phyloP scores from a whole-genome alignment of 1,140 invertebrate genomes.

The Drosophila athabasca region DNA sequence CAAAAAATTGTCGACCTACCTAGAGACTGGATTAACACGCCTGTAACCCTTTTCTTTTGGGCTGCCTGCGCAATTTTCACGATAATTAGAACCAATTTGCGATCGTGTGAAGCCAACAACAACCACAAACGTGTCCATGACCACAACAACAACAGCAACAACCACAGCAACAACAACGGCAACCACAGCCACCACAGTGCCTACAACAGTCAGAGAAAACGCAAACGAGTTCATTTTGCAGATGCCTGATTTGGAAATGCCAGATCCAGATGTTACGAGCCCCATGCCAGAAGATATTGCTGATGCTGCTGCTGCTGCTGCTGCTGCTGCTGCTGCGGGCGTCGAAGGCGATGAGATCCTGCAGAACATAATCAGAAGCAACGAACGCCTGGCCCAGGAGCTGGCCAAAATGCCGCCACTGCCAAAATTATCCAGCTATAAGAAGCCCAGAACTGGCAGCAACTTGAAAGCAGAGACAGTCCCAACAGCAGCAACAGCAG shows the following conservation, averaged over 20 bases:
- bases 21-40: slow-evolving; percentile 77
- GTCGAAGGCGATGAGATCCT: slow-evolving; percentile 66
- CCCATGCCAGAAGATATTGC: slow-evolving; percentile 5
- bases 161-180: slow-evolving; percentile 13
- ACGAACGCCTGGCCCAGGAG: slow-evolving; percentile 67
- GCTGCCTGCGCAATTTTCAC: slow-evolving; percentile 57
- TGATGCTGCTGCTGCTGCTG: slow-evolving; percentile 20
- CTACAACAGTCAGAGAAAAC: slow-evolving; percentile 59
- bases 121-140: slow-evolving; percentile 36
- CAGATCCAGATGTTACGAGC: slow-evolving; percentile 31
- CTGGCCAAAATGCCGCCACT: slow-evolving; percentile 78
- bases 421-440: slow-evolving; percentile 59
- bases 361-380: slow-evolving; percentile 72
- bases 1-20: slow-evolving; percentile 34
- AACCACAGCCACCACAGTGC: slow-evolving; percentile 25
- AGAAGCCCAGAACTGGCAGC: slow-evolving; percentile 30
- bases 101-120: slow-evolving; percentile 49
- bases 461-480: not conserved
- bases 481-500: slow-evolving; percentile 8
- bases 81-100: slow-evolving; percentile 60
- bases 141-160: slow-evolving; percentile 33
- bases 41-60: slow-evolving; percentile 74
- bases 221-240: slow-evolving; percentile 79
- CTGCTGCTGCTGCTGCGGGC: slow-evolving; percentile 15
- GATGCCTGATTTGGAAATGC: slow-evolving; percentile 47